Evolutionary conservation across 2,113 vertebrate genomes (phyloP), one percentile per base, ranked within the genome.

Genomic region (Pollachius pollachius): DNA sequence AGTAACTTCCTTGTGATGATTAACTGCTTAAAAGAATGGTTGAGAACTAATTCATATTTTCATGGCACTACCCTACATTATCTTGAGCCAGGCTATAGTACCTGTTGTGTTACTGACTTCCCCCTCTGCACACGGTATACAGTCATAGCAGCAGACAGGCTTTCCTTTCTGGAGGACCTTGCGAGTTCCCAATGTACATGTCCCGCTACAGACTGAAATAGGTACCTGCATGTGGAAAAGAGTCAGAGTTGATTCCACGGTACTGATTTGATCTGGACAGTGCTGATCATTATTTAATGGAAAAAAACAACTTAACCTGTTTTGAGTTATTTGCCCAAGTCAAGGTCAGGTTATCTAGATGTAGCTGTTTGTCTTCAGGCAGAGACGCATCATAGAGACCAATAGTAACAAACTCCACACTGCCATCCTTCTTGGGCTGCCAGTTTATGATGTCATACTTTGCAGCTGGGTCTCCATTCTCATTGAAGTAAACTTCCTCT

Each of bases 401-500:
- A 58, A 92, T 87, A n/a, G 69, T 79, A 9, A 88, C 85, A 89
- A 92, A 92, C 18, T 87, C 76, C 37, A 85, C 72, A 9, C 64
- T 15, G 1, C 77, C 57, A 0, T 78, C 70, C 71, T 76, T 23
- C 61, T 19, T 80, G 56, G 82, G 83, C 68, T 92, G 89, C 90
- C 91, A 92, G 74, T 90, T 91, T 57, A 92, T 85, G 21, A 92
- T 84, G 58, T 92, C 89, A 87, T 92, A 92, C 64, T 87, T 89
- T 70, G 87, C 90, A 52, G 83, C 61, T 41, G 88, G 87, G 59
- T 92, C 90, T 73, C 89, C 89, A 15, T 89, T 80, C 15, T 84
- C 78, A 79, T 90, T 78, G 30, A 92, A 92, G 58, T 87, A 87
- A 62, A 92, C 87, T 0, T 88, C 82, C 18, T 90, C 82, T 13